A percentile compares a stretch with the other conserved stretches of the same genome.
phyloP scores from a whole-genome alignment of 2,797 vertebrate species.

The Anabacerthia variegaticeps region DNA sequence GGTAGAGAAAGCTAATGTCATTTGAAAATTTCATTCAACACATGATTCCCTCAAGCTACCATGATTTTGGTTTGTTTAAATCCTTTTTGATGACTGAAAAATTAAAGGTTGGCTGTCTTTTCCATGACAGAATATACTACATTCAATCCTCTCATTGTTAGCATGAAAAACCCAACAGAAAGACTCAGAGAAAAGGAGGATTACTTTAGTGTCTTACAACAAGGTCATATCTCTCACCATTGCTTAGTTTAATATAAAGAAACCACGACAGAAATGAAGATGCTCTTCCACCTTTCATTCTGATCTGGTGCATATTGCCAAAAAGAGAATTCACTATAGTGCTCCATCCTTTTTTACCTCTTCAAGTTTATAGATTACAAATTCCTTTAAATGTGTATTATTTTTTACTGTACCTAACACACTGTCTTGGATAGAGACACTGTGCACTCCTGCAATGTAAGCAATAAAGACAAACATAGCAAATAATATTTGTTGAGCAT shows the following conservation, averaged over 20 bases:
- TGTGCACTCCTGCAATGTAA: not conserved
- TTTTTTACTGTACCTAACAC: not conserved
- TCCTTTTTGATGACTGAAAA: not conserved
- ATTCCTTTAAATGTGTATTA: not conserved
- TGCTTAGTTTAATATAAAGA: not conserved
- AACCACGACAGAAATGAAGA: not conserved
- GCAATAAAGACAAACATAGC: not conserved
- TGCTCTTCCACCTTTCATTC: not conserved
- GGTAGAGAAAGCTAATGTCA: not conserved
- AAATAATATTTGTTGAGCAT: not conserved
- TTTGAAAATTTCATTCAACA: not conserved
- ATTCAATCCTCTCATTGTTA: not conserved
- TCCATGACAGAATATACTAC: not conserved
- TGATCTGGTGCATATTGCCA: not conserved
- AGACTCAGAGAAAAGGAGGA: not conserved
- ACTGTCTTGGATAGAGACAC: not conserved
- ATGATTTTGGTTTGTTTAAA: not conserved
- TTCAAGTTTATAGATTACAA: not conserved
- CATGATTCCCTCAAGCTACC: not conserved
- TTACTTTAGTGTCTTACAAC: not conserved
- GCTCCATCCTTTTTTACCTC: not conserved
- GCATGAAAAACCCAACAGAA: not conserved
- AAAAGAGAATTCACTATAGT: not conserved
- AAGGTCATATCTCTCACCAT: not conserved
- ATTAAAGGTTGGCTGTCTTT: not conserved